These are phyloP conservation scores for Microtus pennsylvanicus DNA, from an alignment of 2,113 vertebrate genomes.

Conservation along the genomic window DNA sequence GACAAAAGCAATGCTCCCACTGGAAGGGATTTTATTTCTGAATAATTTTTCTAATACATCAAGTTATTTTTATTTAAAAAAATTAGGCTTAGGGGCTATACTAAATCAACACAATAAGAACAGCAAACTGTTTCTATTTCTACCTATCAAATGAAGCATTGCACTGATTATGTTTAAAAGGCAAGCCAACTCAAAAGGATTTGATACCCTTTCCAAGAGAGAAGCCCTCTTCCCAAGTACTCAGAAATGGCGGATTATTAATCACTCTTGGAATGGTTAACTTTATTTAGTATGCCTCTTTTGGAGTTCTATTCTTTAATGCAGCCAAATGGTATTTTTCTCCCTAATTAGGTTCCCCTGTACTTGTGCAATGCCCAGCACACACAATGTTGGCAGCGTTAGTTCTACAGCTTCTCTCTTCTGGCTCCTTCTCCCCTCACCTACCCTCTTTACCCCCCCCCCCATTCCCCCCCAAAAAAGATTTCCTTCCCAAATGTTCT, in stretches of 20 bases:
- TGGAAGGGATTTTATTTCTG: conserved; percentile 49
- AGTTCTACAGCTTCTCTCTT: conserved; percentile 68
- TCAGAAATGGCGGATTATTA: conserved; percentile 60
- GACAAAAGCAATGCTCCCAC: conserved; percentile 23
- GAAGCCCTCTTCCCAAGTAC: neutral
- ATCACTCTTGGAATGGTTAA: conserved; percentile 58
- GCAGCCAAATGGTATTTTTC: conserved; percentile 51
- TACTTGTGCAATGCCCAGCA: conserved; percentile 76
- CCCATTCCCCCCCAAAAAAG: neutral
- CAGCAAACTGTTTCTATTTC: conserved; percentile 2
- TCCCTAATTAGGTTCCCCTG: conserved; percentile 68
- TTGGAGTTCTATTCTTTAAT: conserved; percentile 73
- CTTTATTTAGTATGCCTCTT: conserved; percentile 65
- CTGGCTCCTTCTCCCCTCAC: neutral
- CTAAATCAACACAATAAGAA: conserved; percentile 57
- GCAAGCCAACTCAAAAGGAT: conserved; percentile 60
- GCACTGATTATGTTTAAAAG: conserved; percentile 54
- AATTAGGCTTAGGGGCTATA: conserved; percentile 51
- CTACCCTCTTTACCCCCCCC: neutral
- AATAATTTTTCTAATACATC: conserved; percentile 29
- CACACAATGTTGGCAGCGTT: conserved; percentile 62
- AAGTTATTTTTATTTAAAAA: conserved; percentile 42
- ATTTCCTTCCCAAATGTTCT: conserved; percentile 81
- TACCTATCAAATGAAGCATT: conserved; percentile 46
- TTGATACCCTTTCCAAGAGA: conserved; percentile 32